phyloP scores from a whole-genome alignment of 2,888 invertebrate species.

The Siphlonurus alternatus region DNA sequence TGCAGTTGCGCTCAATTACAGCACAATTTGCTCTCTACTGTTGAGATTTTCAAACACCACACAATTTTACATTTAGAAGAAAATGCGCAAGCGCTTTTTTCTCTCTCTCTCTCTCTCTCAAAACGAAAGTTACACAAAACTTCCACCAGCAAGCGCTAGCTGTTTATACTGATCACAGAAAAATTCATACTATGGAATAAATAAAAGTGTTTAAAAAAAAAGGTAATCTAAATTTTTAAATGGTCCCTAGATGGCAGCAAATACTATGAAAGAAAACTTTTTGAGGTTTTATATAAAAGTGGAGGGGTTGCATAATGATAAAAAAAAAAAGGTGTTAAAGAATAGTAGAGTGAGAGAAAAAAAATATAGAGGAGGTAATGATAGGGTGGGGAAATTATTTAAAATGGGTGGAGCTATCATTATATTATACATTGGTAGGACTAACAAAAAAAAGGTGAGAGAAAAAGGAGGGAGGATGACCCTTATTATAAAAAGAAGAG shows the following conservation, averaged over 20 bases:
- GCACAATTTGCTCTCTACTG: too few species aligned
- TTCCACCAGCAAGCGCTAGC: background rate
- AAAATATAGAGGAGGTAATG: background rate
- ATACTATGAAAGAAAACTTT: constrained; percentile 4
- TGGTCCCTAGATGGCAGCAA: constrained; percentile 16
- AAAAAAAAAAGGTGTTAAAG: background rate
- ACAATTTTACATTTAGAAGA: background rate
- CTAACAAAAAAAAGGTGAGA: background rate
- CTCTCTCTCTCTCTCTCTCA: too few species aligned
- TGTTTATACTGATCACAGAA: background rate
- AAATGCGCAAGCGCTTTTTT: background rate
- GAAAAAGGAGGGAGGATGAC: background rate
- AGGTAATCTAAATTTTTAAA: constrained; percentile 10
- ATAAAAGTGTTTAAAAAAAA: background rate
- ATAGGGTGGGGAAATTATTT: background rate
- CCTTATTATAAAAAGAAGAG: too few species aligned
- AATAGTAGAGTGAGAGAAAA: background rate
- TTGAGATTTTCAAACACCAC: too few species aligned
- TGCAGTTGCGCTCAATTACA: too few species aligned
- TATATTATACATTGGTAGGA: background rate
- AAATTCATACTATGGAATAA: background rate
- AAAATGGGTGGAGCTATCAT: constrained; percentile 1
- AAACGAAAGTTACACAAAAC: background rate
- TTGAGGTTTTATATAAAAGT: background rate
- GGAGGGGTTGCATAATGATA: background rate